Conservation (phyloP, 2,888 invertebrate genomes). For the Agrochola macilenta region DNA sequence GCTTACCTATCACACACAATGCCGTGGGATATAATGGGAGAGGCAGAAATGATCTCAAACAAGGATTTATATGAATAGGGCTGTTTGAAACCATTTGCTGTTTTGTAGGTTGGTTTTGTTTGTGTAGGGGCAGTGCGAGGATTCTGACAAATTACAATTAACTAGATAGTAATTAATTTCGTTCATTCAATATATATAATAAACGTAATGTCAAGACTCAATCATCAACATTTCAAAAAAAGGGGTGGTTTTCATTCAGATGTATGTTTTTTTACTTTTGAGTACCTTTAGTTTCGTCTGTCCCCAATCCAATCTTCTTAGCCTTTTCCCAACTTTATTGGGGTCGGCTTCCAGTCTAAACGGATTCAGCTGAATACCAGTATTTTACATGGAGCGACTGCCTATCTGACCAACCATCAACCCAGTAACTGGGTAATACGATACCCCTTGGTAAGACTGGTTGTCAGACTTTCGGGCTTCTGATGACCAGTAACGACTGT, state of each 20-base stretch:
- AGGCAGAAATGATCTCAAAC: slow-evolving; percentile 39
- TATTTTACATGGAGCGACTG: too few relatives aligned
- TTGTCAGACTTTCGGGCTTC: too few relatives aligned
- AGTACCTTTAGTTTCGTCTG: neutral
- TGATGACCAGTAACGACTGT: too few relatives aligned
- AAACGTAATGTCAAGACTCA: neutral
- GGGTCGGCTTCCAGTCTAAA: too few relatives aligned
- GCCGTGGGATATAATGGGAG: slow-evolving; percentile 35
- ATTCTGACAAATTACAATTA: neutral
- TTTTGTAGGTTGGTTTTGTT: neutral
- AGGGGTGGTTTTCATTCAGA: neutral
- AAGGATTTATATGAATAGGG: slow-evolving; percentile 28
- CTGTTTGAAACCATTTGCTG: slow-evolving; percentile 17
- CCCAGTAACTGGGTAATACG: too few relatives aligned
- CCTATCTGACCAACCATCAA: too few relatives aligned
- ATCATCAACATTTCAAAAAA: neutral
- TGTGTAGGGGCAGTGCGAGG: neutral
- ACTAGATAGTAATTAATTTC: neutral
- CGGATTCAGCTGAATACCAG: too few relatives aligned
- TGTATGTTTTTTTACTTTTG: neutral
- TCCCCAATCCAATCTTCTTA: too few relatives aligned
- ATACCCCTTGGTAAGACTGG: too few relatives aligned
- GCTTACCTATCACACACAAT: slow-evolving; percentile 50
- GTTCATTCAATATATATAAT: neutral
- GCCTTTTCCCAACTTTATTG: too few relatives aligned